Evolutionary conservation across 2,113 vertebrate species (phyloP), one percentile per base, ranked within the genome.

Genomic region (Cairina moschata): DNA sequence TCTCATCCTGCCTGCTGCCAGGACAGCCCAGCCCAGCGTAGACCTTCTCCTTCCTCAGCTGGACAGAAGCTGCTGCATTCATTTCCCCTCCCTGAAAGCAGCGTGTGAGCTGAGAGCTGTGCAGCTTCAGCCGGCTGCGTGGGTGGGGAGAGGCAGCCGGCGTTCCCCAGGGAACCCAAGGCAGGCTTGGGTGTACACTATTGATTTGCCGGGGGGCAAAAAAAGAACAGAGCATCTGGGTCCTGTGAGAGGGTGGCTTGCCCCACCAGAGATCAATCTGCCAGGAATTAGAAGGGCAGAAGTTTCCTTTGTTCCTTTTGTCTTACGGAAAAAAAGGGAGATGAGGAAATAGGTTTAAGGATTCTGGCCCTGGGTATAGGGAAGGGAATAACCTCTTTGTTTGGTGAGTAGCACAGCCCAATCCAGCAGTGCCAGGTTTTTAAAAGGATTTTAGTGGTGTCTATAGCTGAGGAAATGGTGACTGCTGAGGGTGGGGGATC

Each of bases 401-500:
- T 87, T 86, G 48, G 62, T 22, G 62, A 71, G 76, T 17, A 83
- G 76, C 25, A 8, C 36, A 77, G 68, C 55, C 50, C 68, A 46
- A 66, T 44, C 11, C 67, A 85, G 55, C 63, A 66, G 63, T 9
- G 22, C 36, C 38, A 22, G 3, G 25, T 86, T 78, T 86, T 88
- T 78, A 31, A 48, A 76, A 69, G 60, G 12, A 14, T 42, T 83
- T 75, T 77, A 77, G 46, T 42, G 32, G 28, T 83, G 66, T 69
- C 56, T 73, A 0, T 40, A 75, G 90, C 42, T 75, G 65, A 86
- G 88, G 76, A 93, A 91, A 81, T 1, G 2, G 52, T 84, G 66
- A 86, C 83, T 68, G 71, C 50, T 36, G 17, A 62, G 90, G 83
- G 71, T 50, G 83, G 83, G 28, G 75, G 85, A 67, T 69, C 25